Evolutionary conservation across 1,140 invertebrate species (phyloP).

Genomic region (Diabrotica undecimpunctata): DNA sequence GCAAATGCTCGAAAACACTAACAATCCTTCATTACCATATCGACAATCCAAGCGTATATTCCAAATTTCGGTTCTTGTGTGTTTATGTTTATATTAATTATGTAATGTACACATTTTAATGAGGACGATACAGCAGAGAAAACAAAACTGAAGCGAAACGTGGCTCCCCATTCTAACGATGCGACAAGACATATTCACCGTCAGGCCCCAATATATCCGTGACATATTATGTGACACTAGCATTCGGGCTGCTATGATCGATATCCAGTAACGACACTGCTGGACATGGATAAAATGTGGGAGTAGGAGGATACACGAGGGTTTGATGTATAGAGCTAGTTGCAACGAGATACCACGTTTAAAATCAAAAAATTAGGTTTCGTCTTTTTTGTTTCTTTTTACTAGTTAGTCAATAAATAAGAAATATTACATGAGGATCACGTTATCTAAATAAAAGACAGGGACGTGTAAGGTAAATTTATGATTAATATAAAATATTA

Average conservation of each 20-base stretch:
- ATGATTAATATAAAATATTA: too few species aligned
- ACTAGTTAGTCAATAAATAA: too few species aligned
- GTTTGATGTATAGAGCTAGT: too few species aligned
- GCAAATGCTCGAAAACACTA: background rate
- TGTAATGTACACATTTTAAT: conserved; percentile 19
- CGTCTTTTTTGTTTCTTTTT: too few species aligned
- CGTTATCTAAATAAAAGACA: too few species aligned
- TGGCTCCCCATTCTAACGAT: conserved; percentile 1
- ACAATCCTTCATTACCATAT: conserved; percentile 10
- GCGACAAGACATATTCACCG: conserved; percentile 13
- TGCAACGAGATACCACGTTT: too few species aligned
- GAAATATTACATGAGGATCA: too few species aligned
- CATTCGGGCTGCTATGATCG: conserved; percentile 4
- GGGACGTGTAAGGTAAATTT: too few species aligned
- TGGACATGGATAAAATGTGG: too few species aligned
- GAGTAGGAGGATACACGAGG: too few species aligned
- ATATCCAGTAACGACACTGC: background rate
- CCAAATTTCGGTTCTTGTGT: conserved; percentile 4
- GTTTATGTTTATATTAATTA: conserved; percentile 19
- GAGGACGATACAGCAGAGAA: conserved; percentile 10
- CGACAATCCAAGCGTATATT: background rate
- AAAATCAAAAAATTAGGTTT: too few species aligned
- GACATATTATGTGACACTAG: conserved; percentile 10
- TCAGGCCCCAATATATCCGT: background rate
- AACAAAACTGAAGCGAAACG: background rate